These are phyloP conservation scores for Drosophila insularis DNA, from an alignment of 1,140 invertebrate genomes.

Conservation along the genomic window DNA sequence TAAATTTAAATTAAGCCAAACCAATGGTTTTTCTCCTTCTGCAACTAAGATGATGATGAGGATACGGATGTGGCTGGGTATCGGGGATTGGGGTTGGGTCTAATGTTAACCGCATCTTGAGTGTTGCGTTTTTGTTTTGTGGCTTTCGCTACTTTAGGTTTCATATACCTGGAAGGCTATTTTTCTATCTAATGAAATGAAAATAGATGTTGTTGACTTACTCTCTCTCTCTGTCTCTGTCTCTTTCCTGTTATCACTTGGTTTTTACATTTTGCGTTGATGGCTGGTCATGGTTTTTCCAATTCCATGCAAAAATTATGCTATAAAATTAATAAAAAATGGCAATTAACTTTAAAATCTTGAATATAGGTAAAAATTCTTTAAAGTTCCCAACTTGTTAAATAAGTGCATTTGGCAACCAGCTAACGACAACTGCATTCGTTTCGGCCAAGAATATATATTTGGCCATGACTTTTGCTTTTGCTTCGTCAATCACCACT, in stretches of 20 bases:
- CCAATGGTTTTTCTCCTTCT: constrained; percentile 50
- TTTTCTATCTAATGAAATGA: constrained; percentile 79
- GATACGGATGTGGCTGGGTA: background rate
- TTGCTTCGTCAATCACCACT: constrained; percentile 75
- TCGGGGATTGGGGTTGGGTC: background rate
- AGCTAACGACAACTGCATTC: constrained; percentile 68
- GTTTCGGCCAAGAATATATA: constrained; percentile 22
- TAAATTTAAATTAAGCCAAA: constrained; percentile 76
- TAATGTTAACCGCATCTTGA: constrained; percentile 1
- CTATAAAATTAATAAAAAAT: background rate
- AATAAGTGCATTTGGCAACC: background rate
- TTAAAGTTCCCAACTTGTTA: background rate
- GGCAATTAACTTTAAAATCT: background rate
- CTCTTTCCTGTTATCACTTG: constrained; percentile 9
- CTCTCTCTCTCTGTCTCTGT: background rate
- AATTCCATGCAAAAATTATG: too few relatives aligned
- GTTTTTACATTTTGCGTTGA: constrained; percentile 23
- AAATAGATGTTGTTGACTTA: constrained; percentile 62
- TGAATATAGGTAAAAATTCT: background rate
- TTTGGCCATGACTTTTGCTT: constrained; percentile 79
- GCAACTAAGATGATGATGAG: background rate
- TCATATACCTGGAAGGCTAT: constrained; percentile 54
- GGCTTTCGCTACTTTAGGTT: constrained; percentile 23
- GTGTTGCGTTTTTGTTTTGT: constrained; percentile 47
- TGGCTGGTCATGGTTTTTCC: background rate